Evolutionary conservation across 1,140 invertebrate species (phyloP).

Genomic region (Thaumatotibia leucotreta): DNA sequence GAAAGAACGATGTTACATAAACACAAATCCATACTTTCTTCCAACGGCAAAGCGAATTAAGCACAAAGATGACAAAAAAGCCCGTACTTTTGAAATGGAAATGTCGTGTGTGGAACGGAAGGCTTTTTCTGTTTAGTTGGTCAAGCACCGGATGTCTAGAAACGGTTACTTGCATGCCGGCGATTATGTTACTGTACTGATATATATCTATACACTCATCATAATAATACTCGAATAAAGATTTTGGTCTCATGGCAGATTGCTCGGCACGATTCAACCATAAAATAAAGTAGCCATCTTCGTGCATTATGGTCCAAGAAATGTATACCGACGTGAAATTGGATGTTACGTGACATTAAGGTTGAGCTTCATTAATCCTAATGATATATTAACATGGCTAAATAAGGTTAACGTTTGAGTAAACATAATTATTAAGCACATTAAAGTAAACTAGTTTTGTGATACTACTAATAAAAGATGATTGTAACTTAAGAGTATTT

Average conservation of each 20-base stretch:
- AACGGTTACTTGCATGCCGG: constrained; percentile 27
- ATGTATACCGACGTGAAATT: not conserved
- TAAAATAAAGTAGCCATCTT: constrained; percentile 13
- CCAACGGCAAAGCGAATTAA: constrained; percentile 50
- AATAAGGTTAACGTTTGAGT: not conserved
- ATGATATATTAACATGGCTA: not conserved
- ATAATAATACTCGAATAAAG: constrained; percentile 17
- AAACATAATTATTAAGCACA: constrained; percentile 8
- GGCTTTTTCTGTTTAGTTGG: constrained; percentile 54
- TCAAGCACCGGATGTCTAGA: constrained; percentile 56
- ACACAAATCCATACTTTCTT: no score
- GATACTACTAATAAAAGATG: no score
- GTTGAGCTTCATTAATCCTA: not conserved
- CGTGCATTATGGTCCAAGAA: not conserved
- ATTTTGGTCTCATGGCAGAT: constrained; percentile 19
- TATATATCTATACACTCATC: constrained; percentile 18
- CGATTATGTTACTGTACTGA: constrained; percentile 22
- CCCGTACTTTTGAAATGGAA: constrained; percentile 47
- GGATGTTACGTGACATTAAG: not conserved
- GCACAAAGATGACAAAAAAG: constrained; percentile 62
- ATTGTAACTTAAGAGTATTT: no score
- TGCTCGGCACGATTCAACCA: constrained; percentile 29
- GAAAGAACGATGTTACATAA: no score
- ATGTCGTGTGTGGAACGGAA: constrained; percentile 65
- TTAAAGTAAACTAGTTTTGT: not conserved